Base-by-base conservation (phyloP, 2,113 vertebrate genomes). In the Rana temporaria region DNA sequence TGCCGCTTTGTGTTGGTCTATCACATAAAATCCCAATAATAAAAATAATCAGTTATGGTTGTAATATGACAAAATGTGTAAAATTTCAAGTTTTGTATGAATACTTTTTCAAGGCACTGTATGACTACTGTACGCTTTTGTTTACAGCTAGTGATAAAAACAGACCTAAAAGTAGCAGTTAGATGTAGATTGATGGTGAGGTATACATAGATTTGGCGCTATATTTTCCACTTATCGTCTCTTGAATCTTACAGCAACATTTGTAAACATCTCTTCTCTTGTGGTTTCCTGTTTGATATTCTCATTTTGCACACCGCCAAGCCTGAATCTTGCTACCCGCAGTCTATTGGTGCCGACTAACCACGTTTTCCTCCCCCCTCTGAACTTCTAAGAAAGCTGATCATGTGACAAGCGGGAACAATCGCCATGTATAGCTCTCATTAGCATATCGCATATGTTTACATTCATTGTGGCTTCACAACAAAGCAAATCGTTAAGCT, bases 321-420 rank as follows among this genome's bases (percentile, higher is more conserved):
- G 34, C 34, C 4, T 38, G 34, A 48, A 3, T 48, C 12, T 14
- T 48, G 42, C 12, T 4, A 52, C 67, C 5, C 20, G 7, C 60
- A 69, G 26, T 5, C 26, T 34, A 59, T 74, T 74, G 71, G 71
- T 9, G 16, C 4, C 15, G 19, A 20, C 55, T 6, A 19, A 7
- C 71, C 71, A 9, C 70, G 7, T 59, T 17, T 18, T 17, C 18
- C 2, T 55, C 70, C 70, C 22, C 70, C 59, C 20, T 55, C 70
- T n/a, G 15, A 76, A 76, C 32, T 76, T 76, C 73, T 76, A 76
- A 76, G 73, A 76, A 76, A 42, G 57, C 1, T 18, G 67, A 74
- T 88, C 88, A 90, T 76, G 87, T 90, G 89, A 90, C 85, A 84
- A 87, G 85, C 84, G 78, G 89, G 88, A 89, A 89, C 63, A 67